Evolutionary conservation across 1,140 invertebrate genomes (phyloP), one percentile per base, ranked within the genome.

Genomic region (Chironomus striatipennis): DNA sequence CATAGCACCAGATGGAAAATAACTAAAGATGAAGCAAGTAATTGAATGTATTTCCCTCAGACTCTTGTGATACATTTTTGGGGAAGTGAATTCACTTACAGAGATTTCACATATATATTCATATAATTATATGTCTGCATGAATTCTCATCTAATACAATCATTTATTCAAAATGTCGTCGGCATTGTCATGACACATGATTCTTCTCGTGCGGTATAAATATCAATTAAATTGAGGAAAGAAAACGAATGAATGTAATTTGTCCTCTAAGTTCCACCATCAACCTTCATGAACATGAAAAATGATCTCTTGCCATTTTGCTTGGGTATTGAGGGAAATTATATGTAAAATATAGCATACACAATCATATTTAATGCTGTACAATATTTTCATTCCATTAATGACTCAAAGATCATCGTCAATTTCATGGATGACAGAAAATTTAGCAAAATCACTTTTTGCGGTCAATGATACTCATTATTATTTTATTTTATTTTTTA

Each of bases 401-500:
- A 5, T 57, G 47, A 57, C 47, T 57, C 47, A 57, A 57, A 57
- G 5, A 57, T n/a, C 47, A 57, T n/a, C 8, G 47, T 12, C 47
- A 57, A 57, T n/a, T 57, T 15, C 12, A 57, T n/a, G n/a, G 12
- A 57, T 57, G 47, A 57, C 47, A 57, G 47, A n/a, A 15, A 57
- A 57, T n/a, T n/a, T 57, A 57, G 15, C 4, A 15, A 57, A 57
- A 47, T 47, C 8, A 57, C n/a, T 57, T 57, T 57, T 10, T 57
- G 47, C 47, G 47, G 47, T 57, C 47, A 57, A 15, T 57, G 47
- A 57, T 57, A 57, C 12, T 12, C 12, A 57, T 57, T 12, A 42
- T 15, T 65, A 15, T 70, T 15, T 12, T 74, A 43, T 21, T 76
- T 76, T 72, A 9, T 74, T 9, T 67, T 73, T 73, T 67, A 72